Conservation (phyloP, 2,888 invertebrate genomes). For the Pyrrhosoma nymphula region DNA sequence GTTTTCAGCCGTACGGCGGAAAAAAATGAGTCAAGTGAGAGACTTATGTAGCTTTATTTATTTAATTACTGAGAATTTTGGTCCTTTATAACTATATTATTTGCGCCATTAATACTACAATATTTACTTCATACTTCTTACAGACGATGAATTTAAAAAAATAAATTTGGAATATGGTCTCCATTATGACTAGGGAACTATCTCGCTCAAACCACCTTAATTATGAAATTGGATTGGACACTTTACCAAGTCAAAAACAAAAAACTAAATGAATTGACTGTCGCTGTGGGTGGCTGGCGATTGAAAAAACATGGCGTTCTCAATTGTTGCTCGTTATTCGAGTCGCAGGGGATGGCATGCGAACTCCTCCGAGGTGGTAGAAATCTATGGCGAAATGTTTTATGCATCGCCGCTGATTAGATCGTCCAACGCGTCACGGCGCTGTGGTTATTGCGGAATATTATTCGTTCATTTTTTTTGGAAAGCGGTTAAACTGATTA, state of each 20-base stretch:
- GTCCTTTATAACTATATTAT: too few species aligned
- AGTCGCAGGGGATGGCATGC: background rate
- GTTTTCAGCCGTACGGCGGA: too few species aligned
- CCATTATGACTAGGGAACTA: too few species aligned
- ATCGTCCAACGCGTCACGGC: background rate
- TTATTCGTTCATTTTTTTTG: background rate
- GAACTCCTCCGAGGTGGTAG: background rate
- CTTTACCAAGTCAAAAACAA: background rate
- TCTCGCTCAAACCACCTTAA: too few species aligned
- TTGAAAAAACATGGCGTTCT: background rate
- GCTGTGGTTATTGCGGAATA: background rate
- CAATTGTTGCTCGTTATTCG: background rate
- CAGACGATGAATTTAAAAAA: too few species aligned
- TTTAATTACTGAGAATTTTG: too few species aligned
- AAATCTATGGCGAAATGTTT: background rate
- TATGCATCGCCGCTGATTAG: constrained; percentile 2
- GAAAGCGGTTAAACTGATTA: background rate
- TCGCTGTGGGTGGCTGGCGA: background rate
- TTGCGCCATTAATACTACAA: too few species aligned
- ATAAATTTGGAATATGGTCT: too few species aligned
- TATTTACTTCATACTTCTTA: too few species aligned
- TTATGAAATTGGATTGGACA: too few species aligned
- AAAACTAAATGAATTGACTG: background rate
- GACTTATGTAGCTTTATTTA: too few species aligned
- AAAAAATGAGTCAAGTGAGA: too few species aligned